phyloP scores from a whole-genome alignment of 1,140 invertebrate species.

The Maconellicoccus hirsutus region DNA sequence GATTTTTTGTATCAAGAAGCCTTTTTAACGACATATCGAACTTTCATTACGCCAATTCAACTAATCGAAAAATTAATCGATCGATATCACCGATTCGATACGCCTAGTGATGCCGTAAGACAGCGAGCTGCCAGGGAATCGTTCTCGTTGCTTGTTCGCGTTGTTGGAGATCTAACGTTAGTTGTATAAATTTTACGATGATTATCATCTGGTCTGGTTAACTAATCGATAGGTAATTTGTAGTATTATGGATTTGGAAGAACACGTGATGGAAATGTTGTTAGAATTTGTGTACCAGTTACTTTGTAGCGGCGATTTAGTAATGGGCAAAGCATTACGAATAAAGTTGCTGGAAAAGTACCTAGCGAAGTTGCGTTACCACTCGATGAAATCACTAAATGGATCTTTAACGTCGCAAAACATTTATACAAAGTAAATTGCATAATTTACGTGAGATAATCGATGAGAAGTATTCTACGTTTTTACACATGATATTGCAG shows the following conservation, averaged over 20 bases:
- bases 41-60: conserved; percentile 79
- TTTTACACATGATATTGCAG: conserved; percentile 35
- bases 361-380: conserved; percentile 48
- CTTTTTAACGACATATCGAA: conserved; percentile 91
- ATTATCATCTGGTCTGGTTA: too few relatives aligned
- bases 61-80: conserved; percentile 77
- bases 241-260: conserved; percentile 72
- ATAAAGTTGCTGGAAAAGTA: conserved; percentile 86
- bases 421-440: conserved; percentile 32
- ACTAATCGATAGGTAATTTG: conserved; percentile 30
- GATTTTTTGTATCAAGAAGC: conserved; percentile 93
- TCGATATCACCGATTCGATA: conserved; percentile 72
- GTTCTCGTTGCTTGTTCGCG: conserved; percentile 77
- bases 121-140: conserved; percentile 72
- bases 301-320: conserved; percentile 70
- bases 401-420: conserved; percentile 31
- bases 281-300: conserved; percentile 88
- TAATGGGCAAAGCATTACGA: conserved; percentile 74
- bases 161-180: conserved; percentile 89
- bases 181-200: neutral
- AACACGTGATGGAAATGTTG: conserved; percentile 55
- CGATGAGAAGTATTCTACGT: neutral
- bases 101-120: conserved; percentile 53
- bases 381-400: conserved; percentile 29
- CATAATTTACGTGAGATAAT: neutral